Evolutionary conservation across 2,888 invertebrate genomes (phyloP).

Genomic region (Mythimna pallens): DNA sequence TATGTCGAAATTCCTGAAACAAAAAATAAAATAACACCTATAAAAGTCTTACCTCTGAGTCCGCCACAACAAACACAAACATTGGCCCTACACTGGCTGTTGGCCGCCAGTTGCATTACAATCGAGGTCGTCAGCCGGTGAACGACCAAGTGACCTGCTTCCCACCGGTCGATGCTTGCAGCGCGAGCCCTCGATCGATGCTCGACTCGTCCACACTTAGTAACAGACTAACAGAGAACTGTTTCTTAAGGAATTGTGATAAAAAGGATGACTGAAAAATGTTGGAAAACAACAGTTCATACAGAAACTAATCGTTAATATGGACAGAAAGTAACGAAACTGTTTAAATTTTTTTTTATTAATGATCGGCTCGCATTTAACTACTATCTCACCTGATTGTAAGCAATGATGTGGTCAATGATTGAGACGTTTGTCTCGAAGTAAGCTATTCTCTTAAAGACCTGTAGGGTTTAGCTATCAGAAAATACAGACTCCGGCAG

Average conservation of each 20-base stretch:
- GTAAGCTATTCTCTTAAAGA: too few relatives aligned
- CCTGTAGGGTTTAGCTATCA: too few relatives aligned
- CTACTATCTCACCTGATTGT: too few relatives aligned
- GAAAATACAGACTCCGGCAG: too few relatives aligned
- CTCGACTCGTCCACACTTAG: constrained; percentile 24
- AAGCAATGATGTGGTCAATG: too few relatives aligned
- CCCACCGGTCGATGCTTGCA: constrained; percentile 71
- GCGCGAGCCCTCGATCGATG: constrained; percentile 59
- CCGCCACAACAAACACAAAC: constrained; percentile 52
- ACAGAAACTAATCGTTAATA: neutral
- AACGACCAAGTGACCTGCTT: constrained; percentile 75
- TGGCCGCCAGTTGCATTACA: constrained; percentile 62
- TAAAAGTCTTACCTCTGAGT: constrained; percentile 26
- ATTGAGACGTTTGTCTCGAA: too few relatives aligned
- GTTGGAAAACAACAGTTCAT: neutral
- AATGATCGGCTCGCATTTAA: too few relatives aligned
- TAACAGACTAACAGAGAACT: constrained; percentile 28
- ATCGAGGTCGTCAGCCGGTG: constrained; percentile 66
- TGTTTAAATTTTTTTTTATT: too few relatives aligned
- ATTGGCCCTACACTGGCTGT: constrained; percentile 52
- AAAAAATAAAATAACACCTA: too few relatives aligned
- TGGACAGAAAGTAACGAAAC: too few relatives aligned
- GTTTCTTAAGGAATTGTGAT: constrained; percentile 1
- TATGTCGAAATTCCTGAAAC: too few relatives aligned
- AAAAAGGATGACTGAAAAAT: neutral